Evolutionary conservation across 1,140 invertebrate genomes (phyloP).

Genomic region (Drosophila miranda): DNA sequence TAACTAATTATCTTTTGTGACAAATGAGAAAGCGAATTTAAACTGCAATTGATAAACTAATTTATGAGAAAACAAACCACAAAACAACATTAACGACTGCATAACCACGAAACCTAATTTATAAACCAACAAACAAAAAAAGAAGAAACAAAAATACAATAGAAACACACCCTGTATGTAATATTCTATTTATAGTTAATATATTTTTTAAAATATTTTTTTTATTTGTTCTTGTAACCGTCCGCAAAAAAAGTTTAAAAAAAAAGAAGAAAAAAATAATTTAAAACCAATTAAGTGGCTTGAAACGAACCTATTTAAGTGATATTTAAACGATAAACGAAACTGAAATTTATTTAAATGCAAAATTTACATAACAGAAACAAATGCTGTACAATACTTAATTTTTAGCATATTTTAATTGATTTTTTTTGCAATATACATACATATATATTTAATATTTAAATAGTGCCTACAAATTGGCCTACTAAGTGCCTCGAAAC

Average conservation of each 20-base stretch:
- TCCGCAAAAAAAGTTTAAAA: conserved; percentile 46
- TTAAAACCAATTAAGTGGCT: conserved; percentile 56
- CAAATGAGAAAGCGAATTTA: conserved; percentile 65
- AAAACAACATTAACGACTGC: conserved; percentile 61
- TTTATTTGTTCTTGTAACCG: conserved; percentile 63
- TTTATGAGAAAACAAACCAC: conserved; percentile 51
- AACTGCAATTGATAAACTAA: conserved; percentile 56
- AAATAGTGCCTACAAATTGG: conserved; percentile 67
- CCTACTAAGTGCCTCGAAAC: too few species aligned
- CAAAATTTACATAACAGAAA: conserved; percentile 32
- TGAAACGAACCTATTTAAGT: conserved; percentile 71
- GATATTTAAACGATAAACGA: conserved; percentile 64
- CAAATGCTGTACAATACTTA: conserved; percentile 66
- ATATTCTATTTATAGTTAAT: conserved; percentile 59
- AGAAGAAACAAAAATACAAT: conserved; percentile 45
- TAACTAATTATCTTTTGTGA: conserved; percentile 12
- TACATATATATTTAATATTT: conserved; percentile 55
- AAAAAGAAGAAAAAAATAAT: conserved; percentile 1
- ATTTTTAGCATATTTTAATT: conserved; percentile 69
- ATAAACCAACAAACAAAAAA: conserved; percentile 39
- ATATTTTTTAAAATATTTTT: conserved; percentile 50
- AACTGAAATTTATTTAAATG: conserved; percentile 53
- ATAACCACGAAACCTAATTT: conserved; percentile 57
- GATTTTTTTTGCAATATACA: conserved; percentile 73
- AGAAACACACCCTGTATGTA: conserved; percentile 31